Evolutionary conservation across 2,888 invertebrate species (phyloP), one percentile per base, ranked within the genome.

Genomic region (Uloborus plumipes): DNA sequence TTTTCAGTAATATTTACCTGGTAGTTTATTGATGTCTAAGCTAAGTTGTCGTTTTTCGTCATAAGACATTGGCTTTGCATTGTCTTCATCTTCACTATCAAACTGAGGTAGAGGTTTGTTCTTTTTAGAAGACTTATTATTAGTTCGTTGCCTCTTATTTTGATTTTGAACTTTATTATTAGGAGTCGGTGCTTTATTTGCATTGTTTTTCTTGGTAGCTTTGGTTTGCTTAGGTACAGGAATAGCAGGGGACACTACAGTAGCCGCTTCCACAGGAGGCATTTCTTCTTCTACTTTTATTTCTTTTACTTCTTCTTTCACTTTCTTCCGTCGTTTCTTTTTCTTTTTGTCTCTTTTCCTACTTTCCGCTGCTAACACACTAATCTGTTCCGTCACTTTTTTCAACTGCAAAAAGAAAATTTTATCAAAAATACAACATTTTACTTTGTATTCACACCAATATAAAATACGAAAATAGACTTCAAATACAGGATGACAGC

Each of bases 31-130:
- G 89, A 99, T 99, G 90, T 99, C 99, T 88, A 99, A 93, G 88
- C 98, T 98, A 86, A 99, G 93, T 90, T 99, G 98, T 87, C 98
- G 92, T 91, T 99, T 99, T 91, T 99, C 99, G 89, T 99, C 99
- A 89, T 99, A 99, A 78, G 98, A 97, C 99, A 99, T 99, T 85
- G 99, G 99, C 90, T 97, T 96, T 87, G 97, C 97, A 90, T 94
- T 96, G 89, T 99, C 98, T 90, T 99, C 99, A 89, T 98, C 97
- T 89, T 98, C 98, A 50, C 97, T 95, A 90, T 99, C 98, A 86
- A 90, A 90, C 58, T 88, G 53, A 72, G 88, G 85, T 22, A 72
- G 18, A 16, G 78, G 69, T 49, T 84, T 84, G 49, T n/a, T 76
- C 51, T 84, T 85, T 69, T 85, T 86, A 14, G 78, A 76, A n/a